These are phyloP conservation scores for Xanthia togata DNA, from an alignment of 2,888 invertebrate genomes.

Conservation along the genomic window DNA sequence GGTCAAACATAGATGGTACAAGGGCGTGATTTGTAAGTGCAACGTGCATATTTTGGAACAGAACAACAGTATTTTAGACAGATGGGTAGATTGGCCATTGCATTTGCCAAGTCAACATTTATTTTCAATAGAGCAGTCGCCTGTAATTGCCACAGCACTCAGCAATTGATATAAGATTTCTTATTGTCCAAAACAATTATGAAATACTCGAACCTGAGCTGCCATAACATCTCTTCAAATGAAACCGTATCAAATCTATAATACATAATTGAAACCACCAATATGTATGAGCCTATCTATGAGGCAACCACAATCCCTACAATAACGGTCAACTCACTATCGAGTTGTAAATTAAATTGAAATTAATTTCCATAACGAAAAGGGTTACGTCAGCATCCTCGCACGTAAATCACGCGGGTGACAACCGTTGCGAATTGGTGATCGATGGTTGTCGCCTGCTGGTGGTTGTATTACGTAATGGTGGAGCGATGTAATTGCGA, in stretches of 20 bases:
- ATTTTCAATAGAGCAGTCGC: neutral
- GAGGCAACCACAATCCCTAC: slow-evolving; percentile 9
- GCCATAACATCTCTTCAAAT: slow-evolving; percentile 17
- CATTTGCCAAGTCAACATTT: neutral
- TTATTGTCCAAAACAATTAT: slow-evolving; percentile 18
- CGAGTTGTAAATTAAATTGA: slow-evolving; percentile 64
- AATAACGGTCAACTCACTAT: slow-evolving; percentile 43
- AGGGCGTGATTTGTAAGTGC: neutral
- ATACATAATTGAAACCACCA: slow-evolving; percentile 25
- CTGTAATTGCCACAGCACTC: neutral
- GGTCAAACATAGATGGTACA: neutral
- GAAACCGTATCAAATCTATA: slow-evolving; percentile 34
- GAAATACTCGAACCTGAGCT: slow-evolving; percentile 2
- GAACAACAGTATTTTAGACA: neutral
- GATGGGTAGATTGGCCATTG: neutral
- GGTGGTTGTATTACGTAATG: slow-evolving; percentile 17
- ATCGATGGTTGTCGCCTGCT: slow-evolving; percentile 60
- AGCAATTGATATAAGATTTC: slow-evolving; percentile 5
- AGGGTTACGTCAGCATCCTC: slow-evolving; percentile 56
- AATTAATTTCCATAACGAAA: slow-evolving; percentile 67
- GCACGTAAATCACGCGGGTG: slow-evolving; percentile 59
- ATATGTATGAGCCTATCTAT: slow-evolving; percentile 7
- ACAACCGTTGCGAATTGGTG: slow-evolving; percentile 70
- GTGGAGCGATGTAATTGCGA: slow-evolving; percentile 16
- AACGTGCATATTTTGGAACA: neutral